Evolutionary conservation across 2,113 vertebrate species (phyloP), one percentile per base, ranked within the genome.

Genomic region (Anolis sagrei): DNA sequence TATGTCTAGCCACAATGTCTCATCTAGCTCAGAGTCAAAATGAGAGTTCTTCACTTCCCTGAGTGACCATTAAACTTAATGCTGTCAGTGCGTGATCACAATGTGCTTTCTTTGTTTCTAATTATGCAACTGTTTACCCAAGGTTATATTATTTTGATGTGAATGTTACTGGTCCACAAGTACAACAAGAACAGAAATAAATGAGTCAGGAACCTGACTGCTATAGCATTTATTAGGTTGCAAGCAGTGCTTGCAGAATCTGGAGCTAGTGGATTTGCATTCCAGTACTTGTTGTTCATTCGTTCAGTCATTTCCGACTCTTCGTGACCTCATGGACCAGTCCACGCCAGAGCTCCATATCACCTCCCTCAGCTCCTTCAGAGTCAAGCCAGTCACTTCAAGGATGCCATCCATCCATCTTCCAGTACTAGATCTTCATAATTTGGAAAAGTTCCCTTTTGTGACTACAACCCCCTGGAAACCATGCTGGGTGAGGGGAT

Each of bases 31-130:
- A 39, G 44, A 83, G 48, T 48, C 36, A 32, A 61, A 61, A 25
- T 82, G 48, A 82, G 25, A 29, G 25, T 82, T 82, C 39, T 13
- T 44, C 51, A 74, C 34, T 83, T 83, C 54, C 72, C 8, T 74
- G 58, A 75, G 18, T 27, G 18, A 39, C 14, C 68, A 64, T 66
- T 76, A 61, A 19, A n/a, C 54, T 27, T 48, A 36, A 72, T 75
- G 54, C 73, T 76, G 39, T 75, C n/a, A 82, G 34, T 27, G n/a
- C 44, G 32, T 34, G 61, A 75, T 62, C 58, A 62, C 44, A 14
- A 83, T 66, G 62, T 25, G 61, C n/a, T 83, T 32, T 64, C 36
- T 21, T 66, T 23, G 18, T 21, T 14, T 64, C 61, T 49, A 44
- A 64, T 48, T 66, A 44, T 16, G 13, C 39, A 76, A 48, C 16